phyloP scores from a whole-genome alignment of 37 sponge, comb jelly and placozoan species.

The Haliclona indistincta region DNA sequence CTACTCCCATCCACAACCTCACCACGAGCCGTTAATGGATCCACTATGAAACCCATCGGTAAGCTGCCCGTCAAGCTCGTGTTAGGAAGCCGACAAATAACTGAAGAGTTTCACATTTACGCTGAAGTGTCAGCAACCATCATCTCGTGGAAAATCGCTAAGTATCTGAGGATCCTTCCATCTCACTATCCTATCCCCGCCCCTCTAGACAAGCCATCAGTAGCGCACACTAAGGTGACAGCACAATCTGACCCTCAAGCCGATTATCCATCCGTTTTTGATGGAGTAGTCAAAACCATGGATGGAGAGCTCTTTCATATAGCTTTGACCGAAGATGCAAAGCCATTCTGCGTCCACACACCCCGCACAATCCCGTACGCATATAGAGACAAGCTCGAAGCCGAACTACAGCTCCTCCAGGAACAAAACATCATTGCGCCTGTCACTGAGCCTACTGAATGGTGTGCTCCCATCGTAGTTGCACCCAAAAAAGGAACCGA shows the following conservation, averaged over 20 bases:
- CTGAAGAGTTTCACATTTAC: constrained; percentile 14
- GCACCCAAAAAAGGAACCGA: constrained; percentile 45
- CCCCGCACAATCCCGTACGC: constrained; percentile 30
- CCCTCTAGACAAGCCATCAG: too few species aligned
- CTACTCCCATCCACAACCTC: constrained; percentile 12
- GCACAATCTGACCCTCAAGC: too few species aligned
- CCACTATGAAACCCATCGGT: constrained; percentile 5
- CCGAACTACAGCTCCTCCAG: constrained; percentile 31
- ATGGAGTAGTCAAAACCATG: constrained; percentile 15
- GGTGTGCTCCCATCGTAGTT: constrained; percentile 49
- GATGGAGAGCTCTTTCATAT: constrained; percentile 40
- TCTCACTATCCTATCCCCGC: constrained; percentile 13
- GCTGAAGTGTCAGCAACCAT: constrained; percentile 5
- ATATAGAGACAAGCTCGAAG: constrained; percentile 41
- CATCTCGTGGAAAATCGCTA: constrained; percentile 7
- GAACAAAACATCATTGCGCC: constrained; percentile 26
- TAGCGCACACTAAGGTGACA: background rate
- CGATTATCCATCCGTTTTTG: background rate
- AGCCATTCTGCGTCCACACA: constrained; percentile 45
- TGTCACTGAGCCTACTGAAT: constrained; percentile 41
- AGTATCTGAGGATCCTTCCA: constrained; percentile 8
- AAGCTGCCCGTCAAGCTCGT: constrained; percentile 2
- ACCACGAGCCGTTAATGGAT: constrained; percentile 13
- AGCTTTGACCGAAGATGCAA: constrained; percentile 23
- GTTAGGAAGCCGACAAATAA: background rate